A percentile compares a stretch with the other conserved stretches of the same genome.
Evolutionary conservation across 2,797 vertebrate genomes (phyloP).

Genomic region (Lepus townsendii): DNA sequence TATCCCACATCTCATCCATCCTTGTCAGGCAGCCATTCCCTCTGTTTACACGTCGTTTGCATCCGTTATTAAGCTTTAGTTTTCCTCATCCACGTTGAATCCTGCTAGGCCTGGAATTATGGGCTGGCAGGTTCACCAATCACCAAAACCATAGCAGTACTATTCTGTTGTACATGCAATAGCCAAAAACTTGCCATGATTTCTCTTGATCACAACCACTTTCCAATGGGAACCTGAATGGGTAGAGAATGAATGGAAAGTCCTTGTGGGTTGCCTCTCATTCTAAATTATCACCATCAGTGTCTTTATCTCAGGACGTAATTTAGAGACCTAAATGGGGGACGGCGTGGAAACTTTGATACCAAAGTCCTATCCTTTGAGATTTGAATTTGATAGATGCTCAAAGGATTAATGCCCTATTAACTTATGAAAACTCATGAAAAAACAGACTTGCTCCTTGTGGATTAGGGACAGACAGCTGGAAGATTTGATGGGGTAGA

Average conservation of each 20-base stretch:
- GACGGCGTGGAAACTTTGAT: not conserved
- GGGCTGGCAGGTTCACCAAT: not conserved
- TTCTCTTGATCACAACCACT: not conserved
- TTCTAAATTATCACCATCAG: not conserved
- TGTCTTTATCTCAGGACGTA: not conserved
- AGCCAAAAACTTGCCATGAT: not conserved
- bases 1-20: not conserved
- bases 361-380: conserved; percentile 2
- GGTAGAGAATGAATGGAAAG: not conserved
- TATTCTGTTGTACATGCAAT: not conserved
- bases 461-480: not conserved
- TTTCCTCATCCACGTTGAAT: not conserved
- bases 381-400: not conserved
- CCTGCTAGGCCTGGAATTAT: not conserved
- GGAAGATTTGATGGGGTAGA: not conserved
- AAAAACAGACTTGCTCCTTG: not conserved
- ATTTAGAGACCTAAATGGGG: not conserved
- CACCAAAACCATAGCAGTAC: not conserved
- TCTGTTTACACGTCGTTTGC: not conserved
- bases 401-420: not conserved
- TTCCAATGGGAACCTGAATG: not conserved
- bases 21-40: not conserved
- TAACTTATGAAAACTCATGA: not conserved
- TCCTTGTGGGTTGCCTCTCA: not conserved
- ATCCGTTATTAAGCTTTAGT: not conserved